A percentile compares a stretch with the other conserved stretches of the same genome.
These are phyloP conservation scores for Hemicrepidius hirtus DNA, from an alignment of 2,888 invertebrate genomes.

Conservation along the genomic window DNA sequence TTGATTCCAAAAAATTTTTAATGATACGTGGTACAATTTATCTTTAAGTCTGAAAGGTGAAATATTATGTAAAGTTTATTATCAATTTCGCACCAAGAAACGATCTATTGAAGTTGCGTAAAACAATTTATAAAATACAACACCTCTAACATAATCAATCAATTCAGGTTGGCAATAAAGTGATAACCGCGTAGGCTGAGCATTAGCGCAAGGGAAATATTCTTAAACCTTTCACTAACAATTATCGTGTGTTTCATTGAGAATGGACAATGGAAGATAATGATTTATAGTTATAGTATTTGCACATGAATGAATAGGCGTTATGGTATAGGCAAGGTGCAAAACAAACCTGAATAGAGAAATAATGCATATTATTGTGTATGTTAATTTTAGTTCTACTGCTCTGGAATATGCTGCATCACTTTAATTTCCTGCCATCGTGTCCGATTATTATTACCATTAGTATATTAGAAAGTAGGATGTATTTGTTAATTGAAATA, in stretches of 20 bases:
- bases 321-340: slow-evolving; percentile 46
- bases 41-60: slow-evolving; percentile 21
- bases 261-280: slow-evolving; percentile 48
- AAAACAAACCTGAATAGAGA: slow-evolving; percentile 35
- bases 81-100: slow-evolving; percentile 40
- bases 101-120: slow-evolving; percentile 40
- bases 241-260: slow-evolving; percentile 50
- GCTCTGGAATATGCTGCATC: slow-evolving; percentile 17
- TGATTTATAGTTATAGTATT: slow-evolving; percentile 51
- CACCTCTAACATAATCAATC: slow-evolving; percentile 41
- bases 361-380: slow-evolving; percentile 24
- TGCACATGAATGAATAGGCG: slow-evolving; percentile 58
- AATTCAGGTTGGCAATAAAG: slow-evolving; percentile 40
- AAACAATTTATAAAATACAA: slow-evolving; percentile 43
- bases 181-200: slow-evolving; percentile 46
- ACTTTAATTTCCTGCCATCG: slow-evolving; percentile 36
- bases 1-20: no score
- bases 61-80: slow-evolving; percentile 23
- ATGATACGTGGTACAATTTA: slow-evolving; percentile 8
- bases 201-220: slow-evolving; percentile 38
- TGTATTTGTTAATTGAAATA: slow-evolving; percentile 27
- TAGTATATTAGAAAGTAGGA: slow-evolving; percentile 26
- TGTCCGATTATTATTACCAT: slow-evolving; percentile 28
- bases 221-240: slow-evolving; percentile 46
- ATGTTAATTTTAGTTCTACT: slow-evolving; percentile 27